Evolutionary conservation across 2,888 invertebrate species (phyloP).

Genomic region (Hydriomena furcata): DNA sequence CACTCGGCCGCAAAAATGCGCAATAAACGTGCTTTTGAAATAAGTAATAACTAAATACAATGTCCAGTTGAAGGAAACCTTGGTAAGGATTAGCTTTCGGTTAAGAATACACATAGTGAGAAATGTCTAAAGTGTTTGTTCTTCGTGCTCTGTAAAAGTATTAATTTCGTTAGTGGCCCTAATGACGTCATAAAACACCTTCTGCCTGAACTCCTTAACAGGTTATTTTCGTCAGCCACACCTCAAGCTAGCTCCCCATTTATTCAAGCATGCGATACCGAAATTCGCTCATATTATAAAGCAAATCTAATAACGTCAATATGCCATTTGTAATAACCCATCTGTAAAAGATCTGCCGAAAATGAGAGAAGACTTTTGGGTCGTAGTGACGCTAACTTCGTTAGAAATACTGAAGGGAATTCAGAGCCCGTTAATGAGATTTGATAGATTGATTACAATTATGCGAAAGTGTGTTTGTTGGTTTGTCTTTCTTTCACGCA

Average conservation of each 20-base stretch:
- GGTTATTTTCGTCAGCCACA: conserved; percentile 51
- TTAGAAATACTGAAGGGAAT: background rate
- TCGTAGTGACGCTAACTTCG: background rate
- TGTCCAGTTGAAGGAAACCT: too few relatives aligned
- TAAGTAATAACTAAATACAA: too few relatives aligned
- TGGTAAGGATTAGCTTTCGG: too few relatives aligned
- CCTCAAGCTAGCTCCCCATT: conserved; percentile 45
- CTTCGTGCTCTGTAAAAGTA: conserved; percentile 22
- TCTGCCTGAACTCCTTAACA: conserved; percentile 44
- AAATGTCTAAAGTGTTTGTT: conserved; percentile 11
- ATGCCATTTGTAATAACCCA: conserved; percentile 1
- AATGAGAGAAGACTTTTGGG: conserved; percentile 3
- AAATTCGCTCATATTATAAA: conserved; percentile 46
- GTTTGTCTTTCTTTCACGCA: too few relatives aligned
- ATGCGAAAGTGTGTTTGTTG: too few relatives aligned
- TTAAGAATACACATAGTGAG: too few relatives aligned
- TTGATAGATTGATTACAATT: too few relatives aligned
- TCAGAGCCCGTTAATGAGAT: too few relatives aligned
- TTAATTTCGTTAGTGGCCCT: conserved; percentile 24
- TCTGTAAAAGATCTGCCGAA: background rate
- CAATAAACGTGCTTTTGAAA: too few relatives aligned
- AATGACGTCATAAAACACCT: conserved; percentile 50
- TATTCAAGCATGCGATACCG: conserved; percentile 42
- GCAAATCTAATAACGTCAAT: conserved; percentile 18
- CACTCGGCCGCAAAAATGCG: too few relatives aligned